phyloP scores from a whole-genome alignment of 2,113 vertebrate species.

The Psophia crepitans region DNA sequence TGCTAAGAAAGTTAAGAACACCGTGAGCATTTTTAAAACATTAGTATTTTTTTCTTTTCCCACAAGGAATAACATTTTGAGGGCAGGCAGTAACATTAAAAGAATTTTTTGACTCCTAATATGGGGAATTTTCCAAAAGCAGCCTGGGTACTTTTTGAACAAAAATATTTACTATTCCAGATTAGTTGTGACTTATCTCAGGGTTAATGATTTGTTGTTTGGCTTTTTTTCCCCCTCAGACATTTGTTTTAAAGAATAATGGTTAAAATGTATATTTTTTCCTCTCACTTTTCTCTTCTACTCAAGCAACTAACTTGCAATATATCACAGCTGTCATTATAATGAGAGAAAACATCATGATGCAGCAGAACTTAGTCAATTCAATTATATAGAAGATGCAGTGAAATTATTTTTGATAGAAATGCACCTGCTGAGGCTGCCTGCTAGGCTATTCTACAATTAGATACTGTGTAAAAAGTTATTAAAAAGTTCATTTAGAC shows the following conservation, averaged over 20 bases:
- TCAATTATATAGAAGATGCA: constrained; percentile 51
- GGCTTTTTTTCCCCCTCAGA: background rate
- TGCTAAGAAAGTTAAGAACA: background rate
- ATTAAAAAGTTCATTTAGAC: constrained; percentile 44
- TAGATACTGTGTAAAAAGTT: constrained; percentile 43
- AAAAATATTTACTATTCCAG: background rate
- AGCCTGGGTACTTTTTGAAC: background rate
- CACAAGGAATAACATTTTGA: background rate
- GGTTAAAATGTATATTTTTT: background rate
- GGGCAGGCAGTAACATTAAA: background rate
- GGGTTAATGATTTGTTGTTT: background rate
- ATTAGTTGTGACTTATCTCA: background rate
- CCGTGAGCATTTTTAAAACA: background rate
- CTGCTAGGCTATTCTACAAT: constrained; percentile 28
- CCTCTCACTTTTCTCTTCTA: background rate
- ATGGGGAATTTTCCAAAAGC: background rate
- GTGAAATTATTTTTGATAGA: constrained; percentile 61
- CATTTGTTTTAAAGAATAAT: background rate
- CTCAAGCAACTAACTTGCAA: background rate
- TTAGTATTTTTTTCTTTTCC: background rate
- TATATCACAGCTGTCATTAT: constrained; percentile 59
- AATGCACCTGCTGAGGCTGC: constrained; percentile 46
- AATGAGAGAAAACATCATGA: constrained; percentile 56
- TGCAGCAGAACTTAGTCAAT: constrained; percentile 57
- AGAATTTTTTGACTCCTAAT: background rate